Percentiles rank a stretch among this genome's conserved stretches.
These are phyloP conservation scores for Lutjanus erythropterus DNA, from an alignment of 2,113 vertebrate genomes.

Conservation along the genomic window DNA sequence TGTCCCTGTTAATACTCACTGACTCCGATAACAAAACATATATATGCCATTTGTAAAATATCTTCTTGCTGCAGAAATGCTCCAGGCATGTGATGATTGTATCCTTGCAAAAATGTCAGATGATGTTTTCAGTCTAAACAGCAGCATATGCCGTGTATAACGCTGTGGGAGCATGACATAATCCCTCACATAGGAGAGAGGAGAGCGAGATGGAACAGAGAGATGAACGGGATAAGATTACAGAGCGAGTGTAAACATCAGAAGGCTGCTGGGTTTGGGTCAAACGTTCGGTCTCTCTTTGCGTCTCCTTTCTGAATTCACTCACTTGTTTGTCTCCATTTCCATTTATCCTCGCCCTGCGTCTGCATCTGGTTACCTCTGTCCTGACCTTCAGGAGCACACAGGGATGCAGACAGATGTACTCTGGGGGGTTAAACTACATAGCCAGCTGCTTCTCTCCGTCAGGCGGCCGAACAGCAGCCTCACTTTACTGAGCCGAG, in stretches of 20 bases:
- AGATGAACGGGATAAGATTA: background rate
- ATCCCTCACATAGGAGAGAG: background rate
- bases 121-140: background rate
- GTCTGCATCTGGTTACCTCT: slow-evolving; percentile 21
- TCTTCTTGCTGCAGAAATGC: background rate
- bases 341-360: background rate
- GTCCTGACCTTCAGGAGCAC: slow-evolving; percentile 51
- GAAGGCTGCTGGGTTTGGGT: slow-evolving; percentile 3
- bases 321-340: background rate
- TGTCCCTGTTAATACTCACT: background rate
- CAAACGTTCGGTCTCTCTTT: background rate
- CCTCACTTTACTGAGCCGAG: background rate
- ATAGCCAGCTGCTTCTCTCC: slow-evolving; percentile 52
- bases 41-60: background rate
- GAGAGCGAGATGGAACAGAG: background rate
- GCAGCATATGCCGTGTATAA: background rate
- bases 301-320: background rate
- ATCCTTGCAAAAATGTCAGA: slow-evolving; percentile 9
- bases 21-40: background rate
- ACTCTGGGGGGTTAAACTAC: slow-evolving; percentile 43
- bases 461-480: background rate
- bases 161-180: background rate
- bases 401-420: slow-evolving; percentile 36
- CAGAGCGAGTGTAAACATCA: background rate
- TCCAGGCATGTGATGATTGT: background rate